These are phyloP conservation scores for Muntiacus muntjak DNA, from an alignment of 2,113 vertebrate species.

Conservation along the genomic window DNA sequence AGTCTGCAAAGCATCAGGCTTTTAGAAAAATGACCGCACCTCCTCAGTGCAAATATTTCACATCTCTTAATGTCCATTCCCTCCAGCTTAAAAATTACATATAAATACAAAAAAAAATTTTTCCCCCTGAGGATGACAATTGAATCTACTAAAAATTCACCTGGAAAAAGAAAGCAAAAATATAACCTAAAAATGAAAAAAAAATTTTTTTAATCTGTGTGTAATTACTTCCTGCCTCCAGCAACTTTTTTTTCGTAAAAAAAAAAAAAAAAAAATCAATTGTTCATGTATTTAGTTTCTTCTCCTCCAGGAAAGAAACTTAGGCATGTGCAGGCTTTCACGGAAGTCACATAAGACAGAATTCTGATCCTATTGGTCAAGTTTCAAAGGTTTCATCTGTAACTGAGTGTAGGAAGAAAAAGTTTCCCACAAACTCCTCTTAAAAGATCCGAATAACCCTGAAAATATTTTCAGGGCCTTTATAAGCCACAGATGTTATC, in stretches of 20 bases:
- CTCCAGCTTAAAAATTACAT: background rate
- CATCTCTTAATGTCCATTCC: background rate
- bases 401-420: background rate
- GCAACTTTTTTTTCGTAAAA: background rate
- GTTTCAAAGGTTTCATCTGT: slow-evolving; percentile 29
- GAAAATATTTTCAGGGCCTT: background rate
- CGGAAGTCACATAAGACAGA: background rate
- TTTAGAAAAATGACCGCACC: background rate
- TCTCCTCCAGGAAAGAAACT: background rate
- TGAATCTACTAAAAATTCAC: background rate
- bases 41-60: background rate
- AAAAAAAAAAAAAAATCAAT: background rate
- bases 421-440: slow-evolving; percentile 19
- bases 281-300: background rate
- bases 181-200: background rate
- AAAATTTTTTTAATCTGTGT: background rate
- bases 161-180: background rate
- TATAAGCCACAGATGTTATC: slow-evolving; percentile 54
- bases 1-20: background rate
- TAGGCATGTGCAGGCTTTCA: background rate
- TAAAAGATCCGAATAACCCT: background rate
- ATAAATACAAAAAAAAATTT: background rate
- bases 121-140: background rate
- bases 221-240: background rate
- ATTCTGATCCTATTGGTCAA: background rate